Evolutionary conservation across 2,113 vertebrate genomes (phyloP).

Genomic region (Mugil cephalus): DNA sequence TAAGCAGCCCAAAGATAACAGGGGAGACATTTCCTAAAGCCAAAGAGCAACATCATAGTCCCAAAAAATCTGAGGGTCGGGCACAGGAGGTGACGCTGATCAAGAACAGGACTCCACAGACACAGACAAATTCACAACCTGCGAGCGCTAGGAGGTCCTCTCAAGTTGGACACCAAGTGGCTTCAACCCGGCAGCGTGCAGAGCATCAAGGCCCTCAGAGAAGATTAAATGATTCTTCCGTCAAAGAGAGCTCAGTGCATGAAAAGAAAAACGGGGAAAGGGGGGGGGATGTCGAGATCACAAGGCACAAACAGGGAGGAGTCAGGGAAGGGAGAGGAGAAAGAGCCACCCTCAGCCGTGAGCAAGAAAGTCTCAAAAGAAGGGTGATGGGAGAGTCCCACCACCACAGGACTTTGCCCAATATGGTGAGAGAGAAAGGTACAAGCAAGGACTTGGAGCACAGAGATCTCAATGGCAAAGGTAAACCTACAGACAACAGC

Average conservation of each 20-base stretch:
- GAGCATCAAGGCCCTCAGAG: slow-evolving; percentile 43
- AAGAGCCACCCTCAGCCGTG: slow-evolving; percentile 12
- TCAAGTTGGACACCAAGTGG: slow-evolving; percentile 42
- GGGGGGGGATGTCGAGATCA: slow-evolving; percentile 27
- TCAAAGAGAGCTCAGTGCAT: slow-evolving; percentile 50
- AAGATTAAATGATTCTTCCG: slow-evolving; percentile 50
- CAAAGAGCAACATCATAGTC: slow-evolving; percentile 69
- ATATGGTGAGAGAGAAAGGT: slow-evolving; percentile 41
- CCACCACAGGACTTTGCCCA: slow-evolving; percentile 21
- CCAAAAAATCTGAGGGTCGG: slow-evolving; percentile 66
- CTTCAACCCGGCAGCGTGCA: slow-evolving; percentile 16
- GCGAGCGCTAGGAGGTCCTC: slow-evolving; percentile 49
- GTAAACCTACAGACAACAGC: slow-evolving; percentile 33
- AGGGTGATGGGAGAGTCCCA: slow-evolving; percentile 19
- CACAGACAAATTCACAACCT: slow-evolving; percentile 37
- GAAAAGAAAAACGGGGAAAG: slow-evolving; percentile 52
- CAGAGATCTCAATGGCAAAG: slow-evolving; percentile 41
- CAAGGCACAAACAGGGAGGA: slow-evolving; percentile 30
- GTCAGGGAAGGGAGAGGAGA: slow-evolving; percentile 47
- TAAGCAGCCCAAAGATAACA: slow-evolving; percentile 83
- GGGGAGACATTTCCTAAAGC: slow-evolving; percentile 74
- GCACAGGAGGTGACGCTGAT: slow-evolving; percentile 47
- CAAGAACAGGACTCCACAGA: slow-evolving; percentile 53
- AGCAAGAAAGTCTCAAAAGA: slow-evolving; percentile 55
- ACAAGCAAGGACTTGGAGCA: slow-evolving; percentile 52